phyloP scores from a whole-genome alignment of 1,140 invertebrate genomes.

The Pectinophora gossypiella region DNA sequence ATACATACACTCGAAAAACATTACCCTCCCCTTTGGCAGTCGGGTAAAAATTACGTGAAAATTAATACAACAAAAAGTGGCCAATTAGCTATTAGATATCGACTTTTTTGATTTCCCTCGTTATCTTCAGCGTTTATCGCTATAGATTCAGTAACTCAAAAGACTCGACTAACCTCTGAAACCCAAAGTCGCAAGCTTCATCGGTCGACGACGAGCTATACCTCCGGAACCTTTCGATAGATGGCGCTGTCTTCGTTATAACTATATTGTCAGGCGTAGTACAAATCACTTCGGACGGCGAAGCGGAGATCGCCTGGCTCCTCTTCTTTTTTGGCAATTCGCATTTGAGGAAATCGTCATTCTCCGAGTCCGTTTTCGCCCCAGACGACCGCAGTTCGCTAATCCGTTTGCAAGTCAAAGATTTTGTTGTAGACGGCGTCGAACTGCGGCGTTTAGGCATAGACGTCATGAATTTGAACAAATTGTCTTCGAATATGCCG shows the following conservation, averaged over 20 bases:
- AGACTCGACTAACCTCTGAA: neutral
- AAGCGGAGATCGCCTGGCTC: constrained; percentile 9
- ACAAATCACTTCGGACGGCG: constrained; percentile 37
- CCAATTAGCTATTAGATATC: neutral
- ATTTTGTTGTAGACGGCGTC: constrained; percentile 41
- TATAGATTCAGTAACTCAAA: neutral
- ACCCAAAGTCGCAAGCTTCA: constrained; percentile 6
- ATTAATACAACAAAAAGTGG: neutral
- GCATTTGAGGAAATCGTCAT: constrained; percentile 30
- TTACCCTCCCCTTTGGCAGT: too few relatives aligned
- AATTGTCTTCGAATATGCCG: constrained; percentile 40
- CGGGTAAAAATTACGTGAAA: neutral
- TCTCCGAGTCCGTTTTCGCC: constrained; percentile 51
- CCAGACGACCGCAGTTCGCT: constrained; percentile 37
- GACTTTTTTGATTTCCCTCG: neutral
- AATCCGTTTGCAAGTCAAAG: constrained; percentile 29
- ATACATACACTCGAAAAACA: too few relatives aligned
- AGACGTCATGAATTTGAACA: constrained; percentile 31
- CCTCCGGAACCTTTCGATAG: constrained; percentile 33
- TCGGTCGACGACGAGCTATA: constrained; percentile 34
- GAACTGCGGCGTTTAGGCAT: constrained; percentile 54
- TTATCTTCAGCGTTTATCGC: neutral
- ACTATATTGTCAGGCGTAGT: constrained; percentile 49
- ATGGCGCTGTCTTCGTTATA: constrained; percentile 62
- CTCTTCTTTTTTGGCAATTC: constrained; percentile 6